Percentiles rank a stretch among this genome's conserved stretches.
Conservation (phyloP, 2,797 vertebrate species). For the Arnoldichthys spilopterus region DNA sequence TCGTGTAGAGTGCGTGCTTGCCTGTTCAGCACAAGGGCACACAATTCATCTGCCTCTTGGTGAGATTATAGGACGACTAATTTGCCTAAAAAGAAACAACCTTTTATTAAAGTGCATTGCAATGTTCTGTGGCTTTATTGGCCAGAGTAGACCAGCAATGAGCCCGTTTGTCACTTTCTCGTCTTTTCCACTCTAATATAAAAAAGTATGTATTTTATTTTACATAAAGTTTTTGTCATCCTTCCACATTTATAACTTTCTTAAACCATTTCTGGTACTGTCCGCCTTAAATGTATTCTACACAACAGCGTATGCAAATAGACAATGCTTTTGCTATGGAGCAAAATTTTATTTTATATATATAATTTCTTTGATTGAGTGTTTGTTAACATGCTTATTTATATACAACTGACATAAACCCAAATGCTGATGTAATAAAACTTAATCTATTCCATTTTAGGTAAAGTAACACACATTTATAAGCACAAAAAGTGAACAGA, state of each 20-base stretch:
- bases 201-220: too few relatives aligned
- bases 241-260: not conserved
- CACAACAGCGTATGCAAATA: too few relatives aligned
- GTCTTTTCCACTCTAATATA: not conserved
- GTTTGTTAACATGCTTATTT: not conserved
- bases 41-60: slow-evolving; percentile 53
- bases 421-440: too few relatives aligned
- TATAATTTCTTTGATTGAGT: not conserved
- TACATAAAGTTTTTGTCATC: slow-evolving; percentile 3
- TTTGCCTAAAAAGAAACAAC: slow-evolving; percentile 55
- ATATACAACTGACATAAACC: too few relatives aligned
- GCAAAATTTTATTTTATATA: not conserved
- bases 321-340: not conserved
- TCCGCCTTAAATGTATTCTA: not conserved
- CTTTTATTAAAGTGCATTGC: slow-evolving; percentile 40
- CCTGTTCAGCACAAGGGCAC: slow-evolving; percentile 46
- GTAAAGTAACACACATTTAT: too few relatives aligned
- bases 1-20: slow-evolving; percentile 37
- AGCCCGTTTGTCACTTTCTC: not conserved
- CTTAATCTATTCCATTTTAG: too few relatives aligned
- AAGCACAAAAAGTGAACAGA: too few relatives aligned
- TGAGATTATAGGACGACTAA: slow-evolving; percentile 56
- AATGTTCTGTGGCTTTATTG: slow-evolving; percentile 18
- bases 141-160: not conserved
- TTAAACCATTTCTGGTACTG: not conserved